Evolutionary conservation across 2,113 vertebrate genomes (phyloP), one percentile per base, ranked within the genome.

Genomic region (Pao palembangensis): DNA sequence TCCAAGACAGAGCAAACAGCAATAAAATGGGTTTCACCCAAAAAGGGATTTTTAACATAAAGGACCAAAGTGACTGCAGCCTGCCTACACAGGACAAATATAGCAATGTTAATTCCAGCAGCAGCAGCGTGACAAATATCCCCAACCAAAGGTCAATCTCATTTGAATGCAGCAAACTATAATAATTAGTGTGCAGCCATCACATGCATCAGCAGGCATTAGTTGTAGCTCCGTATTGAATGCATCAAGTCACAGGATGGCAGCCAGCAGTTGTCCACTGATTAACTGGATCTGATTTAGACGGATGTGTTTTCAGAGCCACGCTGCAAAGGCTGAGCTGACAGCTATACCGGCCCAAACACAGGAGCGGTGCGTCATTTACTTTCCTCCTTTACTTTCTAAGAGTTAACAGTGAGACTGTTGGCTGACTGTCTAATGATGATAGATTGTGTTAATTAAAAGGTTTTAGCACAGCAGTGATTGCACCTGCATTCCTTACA

Each of bases 401-500:
- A 79, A 88, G 82, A 84, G 82, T 90, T 90, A 85, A 88, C 83
- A 71, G 68, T 67, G 28, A 86, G 83, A 83, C 78, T 61, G 73
- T 66, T 49, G 73, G 79, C 81, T 89, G 85, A 87, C 87, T 86
- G 73, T 82, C 88, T 91, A 90, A 92, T 90, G 88, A 90, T 91
- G 91, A 91, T 90, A 76, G 89, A 92, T 91, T 82, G 77, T 64
- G 76, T 90, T 90, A 89, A 91, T 90, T 89, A 90, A 84, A 88
- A 84, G 82, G 79, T 83, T 89, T 90, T 88, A 90, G 80, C 82
- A 81, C 81, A 69, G 80, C 18, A 5, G 83, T 86, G 88, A 90
- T 88, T 81, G 79, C 85, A 88, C 86, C 87, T 90, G 84, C 83
- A 88, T 72, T 83, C 82, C 74, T 21, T 44, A 64, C 60, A 49